These are phyloP conservation scores for Cyprinella venusta DNA, from an alignment of 2,797 vertebrate genomes.

Conservation along the genomic window DNA sequence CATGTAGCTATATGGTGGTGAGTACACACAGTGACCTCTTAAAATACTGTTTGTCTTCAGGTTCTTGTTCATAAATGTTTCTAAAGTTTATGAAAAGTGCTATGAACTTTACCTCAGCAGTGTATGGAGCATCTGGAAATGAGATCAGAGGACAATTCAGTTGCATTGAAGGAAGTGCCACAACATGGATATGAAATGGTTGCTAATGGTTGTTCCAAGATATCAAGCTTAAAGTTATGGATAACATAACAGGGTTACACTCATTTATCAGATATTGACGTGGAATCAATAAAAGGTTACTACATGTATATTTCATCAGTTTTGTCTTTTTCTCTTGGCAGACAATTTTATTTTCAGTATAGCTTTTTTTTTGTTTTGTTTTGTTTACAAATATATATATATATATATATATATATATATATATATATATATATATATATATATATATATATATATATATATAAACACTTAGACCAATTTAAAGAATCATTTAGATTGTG, in stretches of 20 bases:
- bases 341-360: background rate
- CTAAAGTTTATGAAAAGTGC: constrained; percentile 13
- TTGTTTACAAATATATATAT: too few species aligned
- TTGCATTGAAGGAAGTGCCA: constrained; percentile 18
- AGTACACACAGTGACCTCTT: constrained; percentile 28
- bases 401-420: too few species aligned
- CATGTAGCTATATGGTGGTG: constrained; percentile 11
- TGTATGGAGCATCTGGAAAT: background rate
- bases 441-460: too few species aligned
- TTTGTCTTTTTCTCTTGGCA: background rate
- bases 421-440: too few species aligned
- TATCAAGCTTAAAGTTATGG: background rate
- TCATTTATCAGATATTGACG: constrained; percentile 21
- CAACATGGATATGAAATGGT: background rate
- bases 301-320: background rate
- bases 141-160: background rate
- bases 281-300: constrained; percentile 31
- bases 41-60: background rate
- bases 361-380: too few species aligned
- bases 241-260: constrained; percentile 4
- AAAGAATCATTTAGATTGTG: background rate
- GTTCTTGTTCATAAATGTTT: constrained; percentile 24
- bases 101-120: constrained; percentile 33
- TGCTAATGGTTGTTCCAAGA: background rate
- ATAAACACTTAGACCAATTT: background rate